Conservation (phyloP, 2,888 invertebrate genomes). For the Andrena trimmerana region DNA sequence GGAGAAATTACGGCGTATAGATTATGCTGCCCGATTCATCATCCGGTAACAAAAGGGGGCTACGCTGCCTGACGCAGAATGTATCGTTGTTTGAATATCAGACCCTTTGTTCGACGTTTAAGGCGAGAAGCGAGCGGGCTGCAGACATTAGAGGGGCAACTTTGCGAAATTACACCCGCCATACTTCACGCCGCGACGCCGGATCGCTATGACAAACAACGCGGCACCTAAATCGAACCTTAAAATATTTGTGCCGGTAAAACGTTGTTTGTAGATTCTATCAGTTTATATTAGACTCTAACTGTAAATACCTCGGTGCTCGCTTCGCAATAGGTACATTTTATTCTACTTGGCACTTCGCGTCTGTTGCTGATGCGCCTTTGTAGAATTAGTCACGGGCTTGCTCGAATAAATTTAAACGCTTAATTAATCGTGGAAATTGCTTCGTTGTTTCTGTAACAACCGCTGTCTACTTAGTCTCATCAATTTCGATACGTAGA, state of each 20-base stretch:
- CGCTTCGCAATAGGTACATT: no score
- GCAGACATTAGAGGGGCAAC: neutral
- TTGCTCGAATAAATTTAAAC: no score
- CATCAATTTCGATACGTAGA: no score
- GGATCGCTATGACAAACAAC: neutral
- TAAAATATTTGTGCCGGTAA: neutral
- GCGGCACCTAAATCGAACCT: neutral
- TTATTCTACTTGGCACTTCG: no score
- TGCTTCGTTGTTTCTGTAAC: no score
- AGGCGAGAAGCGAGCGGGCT: neutral
- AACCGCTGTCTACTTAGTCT: no score
- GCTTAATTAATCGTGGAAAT: no score
- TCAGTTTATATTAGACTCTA: no score
- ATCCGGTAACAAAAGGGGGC: constrained; percentile 24
- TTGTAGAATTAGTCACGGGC: no score
- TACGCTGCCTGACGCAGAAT: constrained; percentile 24
- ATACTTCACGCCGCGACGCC: neutral
- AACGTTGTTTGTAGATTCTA: neutral
- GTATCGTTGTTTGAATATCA: constrained; percentile 43
- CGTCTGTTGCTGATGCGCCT: no score
- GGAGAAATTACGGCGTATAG: constrained; percentile 7
- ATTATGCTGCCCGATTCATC: constrained; percentile 39
- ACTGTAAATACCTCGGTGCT: no score
- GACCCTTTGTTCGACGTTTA: constrained; percentile 29
- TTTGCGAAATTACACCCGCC: constrained; percentile 8